Percentiles rank a stretch among this genome's conserved stretches.
These are phyloP conservation scores for Platyscapa corneri DNA, from an alignment of 1,140 invertebrate genomes.

Conservation along the genomic window DNA sequence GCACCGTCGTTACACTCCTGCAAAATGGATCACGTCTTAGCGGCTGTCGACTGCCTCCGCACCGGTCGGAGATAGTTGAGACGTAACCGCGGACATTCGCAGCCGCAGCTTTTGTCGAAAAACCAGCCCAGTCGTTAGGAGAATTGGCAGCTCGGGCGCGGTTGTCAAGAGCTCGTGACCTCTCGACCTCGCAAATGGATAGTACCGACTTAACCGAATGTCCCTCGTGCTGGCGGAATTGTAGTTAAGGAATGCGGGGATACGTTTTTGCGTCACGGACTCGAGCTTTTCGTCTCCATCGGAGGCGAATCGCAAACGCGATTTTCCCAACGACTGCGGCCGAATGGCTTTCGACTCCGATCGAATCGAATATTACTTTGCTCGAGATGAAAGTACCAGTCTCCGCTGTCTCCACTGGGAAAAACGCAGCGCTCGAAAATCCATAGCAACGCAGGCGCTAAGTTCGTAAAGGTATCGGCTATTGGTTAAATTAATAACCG, in stretches of 20 bases:
- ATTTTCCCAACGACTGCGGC: background rate
- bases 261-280: no score
- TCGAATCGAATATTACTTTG: background rate
- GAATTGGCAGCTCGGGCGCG: background rate
- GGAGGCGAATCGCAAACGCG: no score
- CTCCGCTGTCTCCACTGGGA: no score
- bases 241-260: background rate
- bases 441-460: no score
- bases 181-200: background rate
- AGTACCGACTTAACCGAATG: background rate
- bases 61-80: no score
- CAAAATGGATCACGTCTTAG: conserved; percentile 61
- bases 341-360: background rate
- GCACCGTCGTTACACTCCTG: background rate
- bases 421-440: no score
- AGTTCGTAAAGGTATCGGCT: no score
- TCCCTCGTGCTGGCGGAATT: background rate
- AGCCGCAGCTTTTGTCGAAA: background rate
- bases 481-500: no score
- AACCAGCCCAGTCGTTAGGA: background rate
- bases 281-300: no score
- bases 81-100: background rate
- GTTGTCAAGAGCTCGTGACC: background rate
- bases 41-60: conserved; percentile 52
- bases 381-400: background rate